Conservation (phyloP, 2,888 invertebrate genomes). For the Apomyelois bistriatella region DNA sequence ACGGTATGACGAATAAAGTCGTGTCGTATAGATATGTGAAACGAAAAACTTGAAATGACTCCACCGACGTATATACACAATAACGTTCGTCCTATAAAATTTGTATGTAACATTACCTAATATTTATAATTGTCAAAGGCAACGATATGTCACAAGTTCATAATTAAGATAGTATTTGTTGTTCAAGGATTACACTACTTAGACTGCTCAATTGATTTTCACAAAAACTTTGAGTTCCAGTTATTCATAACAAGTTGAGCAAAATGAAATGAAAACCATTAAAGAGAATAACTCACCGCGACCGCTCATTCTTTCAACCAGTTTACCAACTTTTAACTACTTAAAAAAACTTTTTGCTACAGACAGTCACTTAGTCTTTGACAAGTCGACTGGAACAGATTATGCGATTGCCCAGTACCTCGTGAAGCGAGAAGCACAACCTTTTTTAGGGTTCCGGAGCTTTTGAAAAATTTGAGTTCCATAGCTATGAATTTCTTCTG, state of each 20-base stretch:
- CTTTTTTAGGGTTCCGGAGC: background rate
- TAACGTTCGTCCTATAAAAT: no score
- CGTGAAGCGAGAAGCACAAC: background rate
- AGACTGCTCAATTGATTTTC: background rate
- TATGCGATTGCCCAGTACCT: background rate
- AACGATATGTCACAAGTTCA: no score
- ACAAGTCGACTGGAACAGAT: slow-evolving; percentile 5
- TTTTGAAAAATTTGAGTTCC: no score
- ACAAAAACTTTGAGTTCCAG: background rate
- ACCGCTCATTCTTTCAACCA: slow-evolving; percentile 1
- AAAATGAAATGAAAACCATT: background rate
- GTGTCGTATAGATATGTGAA: no score
- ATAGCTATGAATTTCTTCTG: no score
- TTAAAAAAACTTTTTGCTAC: background rate
- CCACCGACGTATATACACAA: no score
- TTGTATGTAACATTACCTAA: no score
- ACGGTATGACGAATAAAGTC: no score
- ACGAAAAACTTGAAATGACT: no score
- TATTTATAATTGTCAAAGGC: no score
- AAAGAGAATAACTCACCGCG: background rate
- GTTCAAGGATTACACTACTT: no score
- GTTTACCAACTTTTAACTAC: slow-evolving; percentile 1
- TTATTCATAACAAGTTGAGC: background rate
- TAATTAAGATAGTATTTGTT: no score
- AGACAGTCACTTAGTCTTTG: slow-evolving; percentile 4